Evolutionary conservation across 2,113 vertebrate genomes (phyloP).

Genomic region (Syngnathus floridae): DNA sequence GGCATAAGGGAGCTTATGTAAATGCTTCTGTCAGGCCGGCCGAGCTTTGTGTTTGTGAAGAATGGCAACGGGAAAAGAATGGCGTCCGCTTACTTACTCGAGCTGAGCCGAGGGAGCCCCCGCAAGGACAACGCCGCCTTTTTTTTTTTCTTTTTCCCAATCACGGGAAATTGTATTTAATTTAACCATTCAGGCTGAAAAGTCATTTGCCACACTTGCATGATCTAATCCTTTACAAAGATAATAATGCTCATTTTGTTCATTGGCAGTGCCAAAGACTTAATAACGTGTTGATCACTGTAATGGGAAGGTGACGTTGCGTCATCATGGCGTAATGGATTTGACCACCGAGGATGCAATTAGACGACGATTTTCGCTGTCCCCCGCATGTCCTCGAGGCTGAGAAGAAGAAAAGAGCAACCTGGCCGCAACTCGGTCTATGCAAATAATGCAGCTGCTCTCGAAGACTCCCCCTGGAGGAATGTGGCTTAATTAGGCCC

Average conservation of each 20-base stretch:
- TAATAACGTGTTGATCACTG: neutral
- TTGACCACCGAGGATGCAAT: neutral
- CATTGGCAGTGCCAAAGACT: neutral
- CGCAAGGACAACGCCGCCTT: conserved; percentile 1
- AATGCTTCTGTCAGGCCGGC: conserved; percentile 56
- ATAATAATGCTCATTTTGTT: neutral
- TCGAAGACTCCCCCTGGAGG: conserved; percentile 25
- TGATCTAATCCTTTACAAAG: neutral
- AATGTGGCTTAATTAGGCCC: conserved; percentile 52
- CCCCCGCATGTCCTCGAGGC: conserved; percentile 16
- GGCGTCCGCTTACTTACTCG: neutral
- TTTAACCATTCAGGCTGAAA: conserved; percentile 32
- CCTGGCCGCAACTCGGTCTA: conserved; percentile 23
- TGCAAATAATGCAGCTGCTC: conserved; percentile 40
- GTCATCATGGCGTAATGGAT: neutral
- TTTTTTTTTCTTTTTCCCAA: conserved; percentile 9
- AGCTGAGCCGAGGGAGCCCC: neutral
- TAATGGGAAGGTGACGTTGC: neutral
- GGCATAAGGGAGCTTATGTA: conserved; percentile 59
- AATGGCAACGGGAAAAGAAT: conserved; percentile 3
- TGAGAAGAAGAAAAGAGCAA: conserved; percentile 25
- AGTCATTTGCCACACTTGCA: neutral
- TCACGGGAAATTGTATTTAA: conserved; percentile 39
- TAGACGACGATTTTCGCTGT: neutral
- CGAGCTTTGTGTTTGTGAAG: conserved; percentile 48